These are phyloP conservation scores for Cephalopholis sonnerati DNA, from an alignment of 2,113 vertebrate genomes.

Conservation along the genomic window DNA sequence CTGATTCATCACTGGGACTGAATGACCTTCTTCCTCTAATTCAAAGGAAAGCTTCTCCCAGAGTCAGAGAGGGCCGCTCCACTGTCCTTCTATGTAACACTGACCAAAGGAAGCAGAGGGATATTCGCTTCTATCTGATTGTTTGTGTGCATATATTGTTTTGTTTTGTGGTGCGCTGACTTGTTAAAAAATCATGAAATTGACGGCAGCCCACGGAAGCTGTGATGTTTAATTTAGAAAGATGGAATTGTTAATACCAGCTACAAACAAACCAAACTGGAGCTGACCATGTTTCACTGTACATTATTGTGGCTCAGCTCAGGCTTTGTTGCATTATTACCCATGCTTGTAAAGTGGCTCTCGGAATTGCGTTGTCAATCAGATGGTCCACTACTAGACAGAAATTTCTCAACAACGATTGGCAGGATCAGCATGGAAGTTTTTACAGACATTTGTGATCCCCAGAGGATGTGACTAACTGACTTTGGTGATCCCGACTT, in stretches of 20 bases:
- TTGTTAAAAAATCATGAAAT: not conserved
- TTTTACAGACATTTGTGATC: not conserved
- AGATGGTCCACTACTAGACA: not conserved
- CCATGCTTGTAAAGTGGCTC: not conserved
- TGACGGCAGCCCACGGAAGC: not conserved
- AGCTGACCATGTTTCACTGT: not conserved
- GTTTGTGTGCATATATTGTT: not conserved
- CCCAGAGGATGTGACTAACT: not conserved
- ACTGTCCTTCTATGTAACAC: not conserved
- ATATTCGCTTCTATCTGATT: not conserved
- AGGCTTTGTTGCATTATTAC: not conserved
- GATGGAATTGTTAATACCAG: not conserved
- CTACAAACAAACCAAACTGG: not conserved
- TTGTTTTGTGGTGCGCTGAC: not conserved
- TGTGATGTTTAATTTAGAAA: slow-evolving; percentile 14
- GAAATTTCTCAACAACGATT: not conserved
- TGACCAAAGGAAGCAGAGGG: not conserved
- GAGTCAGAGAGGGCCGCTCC: not conserved
- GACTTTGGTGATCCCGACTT: too few relatives aligned
- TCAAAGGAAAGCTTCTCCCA: slow-evolving; percentile 5
- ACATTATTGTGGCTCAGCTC: not conserved
- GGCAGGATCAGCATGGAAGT: not conserved
- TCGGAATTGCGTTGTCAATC: not conserved
- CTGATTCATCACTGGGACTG: slow-evolving; percentile 24
- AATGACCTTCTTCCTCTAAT: slow-evolving; percentile 23